phyloP scores from a whole-genome alignment of 2,113 vertebrate species.

The Xenopus borealis region DNA sequence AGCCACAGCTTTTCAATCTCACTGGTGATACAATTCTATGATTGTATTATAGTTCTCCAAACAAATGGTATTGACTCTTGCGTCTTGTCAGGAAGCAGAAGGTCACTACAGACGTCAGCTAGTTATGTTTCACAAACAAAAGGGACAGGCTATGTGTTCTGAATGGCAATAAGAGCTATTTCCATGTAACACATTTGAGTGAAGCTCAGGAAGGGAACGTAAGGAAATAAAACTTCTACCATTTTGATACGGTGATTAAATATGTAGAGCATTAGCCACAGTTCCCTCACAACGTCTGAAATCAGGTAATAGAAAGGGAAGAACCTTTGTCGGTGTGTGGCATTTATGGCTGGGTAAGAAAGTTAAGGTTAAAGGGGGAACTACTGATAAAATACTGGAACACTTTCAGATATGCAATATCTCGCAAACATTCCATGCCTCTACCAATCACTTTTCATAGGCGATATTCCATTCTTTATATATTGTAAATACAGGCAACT shows the following conservation, averaged over 20 bases:
- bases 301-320: background rate
- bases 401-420: too few species aligned
- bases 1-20: conserved; percentile 41
- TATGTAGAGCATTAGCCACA: too few species aligned
- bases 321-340: background rate
- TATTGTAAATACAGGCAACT: too few species aligned
- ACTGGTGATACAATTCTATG: conserved; percentile 40
- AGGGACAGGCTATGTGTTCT: conserved; percentile 35
- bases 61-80: conserved; percentile 47
- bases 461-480: too few species aligned
- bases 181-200: conserved; percentile 29
- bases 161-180: conserved; percentile 40
- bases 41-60: conserved; percentile 47
- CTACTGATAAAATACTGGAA: too few species aligned
- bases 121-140: conserved; percentile 42
- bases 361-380: too few species aligned
- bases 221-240: background rate
- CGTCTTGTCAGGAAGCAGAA: conserved; percentile 46
- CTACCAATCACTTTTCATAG: too few species aligned
- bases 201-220: background rate
- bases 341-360: too few species aligned
- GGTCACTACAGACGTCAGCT: conserved; percentile 44
- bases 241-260: background rate
- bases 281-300: background rate
- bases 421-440: too few species aligned